Evolutionary conservation across 2,113 vertebrate genomes (phyloP), one percentile per base, ranked within the genome.

Genomic region (Platysternon megacephalum): DNA sequence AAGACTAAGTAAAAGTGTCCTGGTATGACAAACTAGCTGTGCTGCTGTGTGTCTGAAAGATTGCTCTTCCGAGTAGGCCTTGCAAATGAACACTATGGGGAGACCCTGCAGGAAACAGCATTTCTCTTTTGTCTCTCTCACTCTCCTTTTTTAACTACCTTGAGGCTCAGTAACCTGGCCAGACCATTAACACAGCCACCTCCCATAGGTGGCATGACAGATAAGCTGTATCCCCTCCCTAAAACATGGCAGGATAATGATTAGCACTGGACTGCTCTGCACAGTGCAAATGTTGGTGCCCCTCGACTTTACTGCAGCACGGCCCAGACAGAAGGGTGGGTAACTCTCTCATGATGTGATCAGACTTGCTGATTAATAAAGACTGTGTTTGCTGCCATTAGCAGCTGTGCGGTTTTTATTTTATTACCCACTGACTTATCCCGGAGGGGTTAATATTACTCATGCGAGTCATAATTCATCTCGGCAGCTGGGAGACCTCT

Each of bases 371-470:
- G 96, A 97, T 98, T 91, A 97, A 93, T 93, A 95, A 93, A 92
- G 32, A n/a, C 78, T 93, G 55, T 93, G 91, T 97, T 93, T 96
- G 89, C 94, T 97, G 95, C 93, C 86, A 85, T 98, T 96, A 97
- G 93, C 91, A 96, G 96, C 97, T 98, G 88, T 88, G 81, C 90
- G 87, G 89, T 80, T 97, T 93, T 78, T 95, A 74, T 78, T 97
- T 95, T 96, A 97, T 89, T 97, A 96, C 95, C 93, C 88, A 49
- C 1, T 0, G 94, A 83, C 91, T 97, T 97, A 90, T 97, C 97
- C 97, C 76, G 82, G 86, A 95, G 81, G 93, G 96, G 97, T 98
- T 98, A 97, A 97, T 96, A 90, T 97, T 97, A 97, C 97, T 98
- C 97, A 97, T 88, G 96, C 95, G 53, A 92, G 86, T 94, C 95